Evolutionary conservation across 2,113 vertebrate species (phyloP), one percentile per base, ranked within the genome.

Genomic region (Datnioides undecimradiatus): DNA sequence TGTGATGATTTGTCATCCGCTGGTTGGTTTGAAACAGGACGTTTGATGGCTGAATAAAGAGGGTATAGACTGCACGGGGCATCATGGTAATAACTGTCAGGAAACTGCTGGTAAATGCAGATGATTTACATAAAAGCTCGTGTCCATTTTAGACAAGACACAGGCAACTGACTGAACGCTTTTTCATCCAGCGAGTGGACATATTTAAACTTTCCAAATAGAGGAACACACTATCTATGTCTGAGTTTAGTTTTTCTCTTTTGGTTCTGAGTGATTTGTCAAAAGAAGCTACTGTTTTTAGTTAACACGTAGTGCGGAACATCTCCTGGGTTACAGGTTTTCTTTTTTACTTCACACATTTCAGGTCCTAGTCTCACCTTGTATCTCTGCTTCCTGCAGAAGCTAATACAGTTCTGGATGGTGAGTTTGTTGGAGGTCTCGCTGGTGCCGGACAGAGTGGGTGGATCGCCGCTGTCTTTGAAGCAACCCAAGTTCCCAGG

Each of bases 401-500:
- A 97, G 80, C 95, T 97, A 91, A 99, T 99, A 81, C 98, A 99
- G 60, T 95, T 96, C 82, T 99, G 98, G 71, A 99, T 98, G 8
- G 98, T 99, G 21, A 98, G 97, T 57, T 97, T 97, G 87, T 97
- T 97, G 86, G 96, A 98, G 0, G 97, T 99, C 88, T 98, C 96
- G 0, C 96, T 98, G 92, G 93, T 92, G 1, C 97, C 97, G 8
- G 97, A 96, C 71, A 99, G 79, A 71, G 98, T 96, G 46, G 96
- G 96, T 1, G 97, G 98, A 84, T 98, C 95, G 7, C 98, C 98
- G 13, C 96, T 97, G 90, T 99, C 98, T 88, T 95, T 97, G 93
- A 97, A 99, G 90, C 98, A 99, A 59, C 98, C 98, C 14, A 99
- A 88, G 84, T 98, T 98, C n/a, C 98, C 98, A 3, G 98, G 98